phyloP scores from a whole-genome alignment of 2,888 invertebrate genomes.

The Scelioninae gen. 2 region DNA sequence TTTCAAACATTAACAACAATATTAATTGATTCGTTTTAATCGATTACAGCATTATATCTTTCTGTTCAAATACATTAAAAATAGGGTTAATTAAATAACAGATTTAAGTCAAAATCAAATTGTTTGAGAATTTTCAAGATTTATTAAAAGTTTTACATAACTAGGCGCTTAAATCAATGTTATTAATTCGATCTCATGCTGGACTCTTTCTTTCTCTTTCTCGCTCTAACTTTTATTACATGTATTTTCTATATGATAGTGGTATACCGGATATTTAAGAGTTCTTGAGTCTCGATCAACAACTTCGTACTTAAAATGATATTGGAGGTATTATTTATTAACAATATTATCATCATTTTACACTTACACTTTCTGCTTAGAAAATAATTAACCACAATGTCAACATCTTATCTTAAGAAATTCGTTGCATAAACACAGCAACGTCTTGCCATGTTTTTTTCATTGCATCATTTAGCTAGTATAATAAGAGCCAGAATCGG shows the following conservation, averaged over 20 bases:
- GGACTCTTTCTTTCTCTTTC: slow-evolving; percentile 52
- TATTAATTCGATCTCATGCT: slow-evolving; percentile 26
- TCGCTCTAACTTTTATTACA: slow-evolving; percentile 61
- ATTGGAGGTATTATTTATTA: slow-evolving; percentile 11
- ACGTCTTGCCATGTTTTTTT: too few relatives aligned
- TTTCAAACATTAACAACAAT: too few relatives aligned
- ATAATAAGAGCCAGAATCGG: slow-evolving; percentile 3
- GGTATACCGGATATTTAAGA: slow-evolving; percentile 68
- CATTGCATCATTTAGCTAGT: slow-evolving; percentile 12
- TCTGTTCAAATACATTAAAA: too few relatives aligned
- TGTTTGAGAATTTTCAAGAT: slow-evolving; percentile 69
- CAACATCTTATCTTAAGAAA: slow-evolving; percentile 46
- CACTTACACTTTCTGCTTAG: slow-evolving; percentile 65
- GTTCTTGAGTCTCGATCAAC: slow-evolving; percentile 58
- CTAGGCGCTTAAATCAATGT: slow-evolving; percentile 62
- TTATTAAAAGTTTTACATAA: slow-evolving; percentile 72
- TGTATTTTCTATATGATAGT: slow-evolving; percentile 66
- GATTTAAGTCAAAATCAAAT: too few relatives aligned
- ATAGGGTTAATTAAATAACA: too few relatives aligned
- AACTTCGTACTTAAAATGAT: slow-evolving; percentile 44
- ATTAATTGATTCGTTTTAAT: too few relatives aligned
- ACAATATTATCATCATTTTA: slow-evolving; percentile 65
- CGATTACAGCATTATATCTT: too few relatives aligned
- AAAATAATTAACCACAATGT: slow-evolving; percentile 67
- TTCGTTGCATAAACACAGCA: slow-evolving; percentile 28